These are phyloP conservation scores for Petroica traversi DNA, from an alignment of 2,113 vertebrate species.

Conservation along the genomic window DNA sequence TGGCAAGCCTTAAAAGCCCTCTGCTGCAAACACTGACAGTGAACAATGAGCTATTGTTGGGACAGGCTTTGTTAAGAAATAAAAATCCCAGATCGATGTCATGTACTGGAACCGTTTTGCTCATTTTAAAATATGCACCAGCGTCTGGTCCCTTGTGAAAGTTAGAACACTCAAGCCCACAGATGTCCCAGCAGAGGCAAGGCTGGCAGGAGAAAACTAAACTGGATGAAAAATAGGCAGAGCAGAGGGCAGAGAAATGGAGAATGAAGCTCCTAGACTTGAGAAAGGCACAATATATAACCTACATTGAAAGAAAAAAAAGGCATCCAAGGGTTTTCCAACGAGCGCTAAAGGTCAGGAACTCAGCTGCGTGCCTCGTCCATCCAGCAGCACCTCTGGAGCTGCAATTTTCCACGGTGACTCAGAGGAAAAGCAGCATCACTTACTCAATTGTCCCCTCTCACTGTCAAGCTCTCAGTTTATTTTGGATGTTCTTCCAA, in stretches of 20 bases:
- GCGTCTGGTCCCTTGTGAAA: not conserved
- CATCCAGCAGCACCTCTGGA: slow-evolving; percentile 27
- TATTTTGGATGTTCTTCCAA: slow-evolving; percentile 58
- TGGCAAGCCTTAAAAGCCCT: slow-evolving; percentile 27
- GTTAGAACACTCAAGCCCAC: fast-evolving
- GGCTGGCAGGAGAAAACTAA: not conserved
- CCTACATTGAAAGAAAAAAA: not conserved
- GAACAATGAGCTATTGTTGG: slow-evolving; percentile 51
- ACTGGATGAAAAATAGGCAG: not conserved
- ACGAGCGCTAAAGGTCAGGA: not conserved
- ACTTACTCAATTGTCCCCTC: slow-evolving; percentile 20
- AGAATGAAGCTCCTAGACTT: not conserved
- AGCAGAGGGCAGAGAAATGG: not conserved
- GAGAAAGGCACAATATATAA: not conserved
- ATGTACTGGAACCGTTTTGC: not conserved
- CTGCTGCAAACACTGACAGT: not conserved
- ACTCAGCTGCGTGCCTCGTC: not conserved
- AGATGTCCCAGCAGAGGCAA: not conserved
- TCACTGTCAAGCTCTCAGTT: slow-evolving; percentile 19
- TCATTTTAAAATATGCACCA: not conserved
- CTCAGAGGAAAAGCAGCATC: slow-evolving; percentile 54
- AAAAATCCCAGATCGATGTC: not conserved
- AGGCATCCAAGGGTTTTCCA: not conserved
- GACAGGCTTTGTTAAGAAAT: not conserved
- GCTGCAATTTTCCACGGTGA: slow-evolving; percentile 27